A percentile compares a stretch with the other conserved stretches of the same genome.
Conservation (phyloP, 1,140 invertebrate genomes). For the Luehdorfia chinensis region DNA sequence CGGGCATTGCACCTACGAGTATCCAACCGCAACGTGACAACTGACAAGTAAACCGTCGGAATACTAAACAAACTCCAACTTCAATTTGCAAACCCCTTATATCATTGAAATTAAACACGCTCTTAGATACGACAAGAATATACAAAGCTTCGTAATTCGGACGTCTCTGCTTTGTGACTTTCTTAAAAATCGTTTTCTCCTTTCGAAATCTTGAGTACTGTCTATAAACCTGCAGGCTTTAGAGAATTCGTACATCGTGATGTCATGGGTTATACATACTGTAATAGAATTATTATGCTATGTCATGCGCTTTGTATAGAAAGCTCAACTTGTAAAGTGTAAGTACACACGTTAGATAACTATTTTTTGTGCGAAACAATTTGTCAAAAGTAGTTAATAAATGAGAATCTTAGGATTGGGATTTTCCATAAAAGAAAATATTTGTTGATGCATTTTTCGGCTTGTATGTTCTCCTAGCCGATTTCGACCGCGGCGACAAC, state of each 20-base stretch:
- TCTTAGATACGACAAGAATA: too few species aligned
- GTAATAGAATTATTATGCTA: constrained; percentile 8
- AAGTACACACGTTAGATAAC: too few species aligned
- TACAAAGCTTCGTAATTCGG: constrained; percentile 5
- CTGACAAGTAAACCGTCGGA: constrained; percentile 4
- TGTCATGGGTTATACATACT: constrained; percentile 6
- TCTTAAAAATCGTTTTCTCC: constrained; percentile 15
- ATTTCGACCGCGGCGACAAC: too few species aligned
- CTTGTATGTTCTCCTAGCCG: too few species aligned
- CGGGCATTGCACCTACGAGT: constrained; percentile 3
- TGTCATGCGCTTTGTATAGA: constrained; percentile 3
- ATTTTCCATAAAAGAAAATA: too few species aligned
- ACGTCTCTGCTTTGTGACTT: not conserved
- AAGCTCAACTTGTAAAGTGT: too few species aligned
- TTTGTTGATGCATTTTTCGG: too few species aligned
- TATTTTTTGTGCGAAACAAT: too few species aligned
- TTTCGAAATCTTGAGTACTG: constrained; percentile 5
- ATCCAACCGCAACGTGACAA: constrained; percentile 6
- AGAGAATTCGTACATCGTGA: too few species aligned
- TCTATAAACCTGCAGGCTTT: not conserved
- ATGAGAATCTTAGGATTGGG: too few species aligned
- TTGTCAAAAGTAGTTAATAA: too few species aligned
- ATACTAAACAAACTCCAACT: constrained; percentile 16
- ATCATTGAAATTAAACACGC: constrained; percentile 12
- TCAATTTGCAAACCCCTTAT: constrained; percentile 18